Evolutionary conservation across 30 jellyfish, hydroid and myxozoan species (phyloP), one percentile per base, ranked within the genome.

Genomic region (Aurelia coerulea): DNA sequence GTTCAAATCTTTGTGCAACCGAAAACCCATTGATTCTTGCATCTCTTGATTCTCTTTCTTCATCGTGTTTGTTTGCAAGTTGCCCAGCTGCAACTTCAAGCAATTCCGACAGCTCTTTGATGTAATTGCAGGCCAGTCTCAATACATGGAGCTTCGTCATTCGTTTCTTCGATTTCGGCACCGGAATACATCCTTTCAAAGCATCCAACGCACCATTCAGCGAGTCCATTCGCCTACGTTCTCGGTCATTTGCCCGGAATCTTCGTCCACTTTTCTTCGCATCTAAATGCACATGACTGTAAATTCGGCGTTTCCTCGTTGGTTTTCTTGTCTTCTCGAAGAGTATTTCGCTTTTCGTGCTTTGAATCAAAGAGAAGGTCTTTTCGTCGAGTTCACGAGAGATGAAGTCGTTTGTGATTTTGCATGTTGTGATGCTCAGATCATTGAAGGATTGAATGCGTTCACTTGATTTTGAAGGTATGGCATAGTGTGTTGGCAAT

Each of bases 171-270:
- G 91, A 80, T 31, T 67, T 89, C 17, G 91, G 91, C 11, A 87
- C 49, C 2, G 98, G 98, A 16, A 92, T 92, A 65, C 98, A 92
- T 2, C 96, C 91, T 92, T 87, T 92, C 69, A 92, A 76, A 6
- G 96, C 92, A 18, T 92, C 94, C 46, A 92, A 62, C 3, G 98
- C 98, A 54, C 98, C 95, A 79, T 92, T 92, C 63, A 92, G 68
- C 59, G 98, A 92, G 59, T 87, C 90, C 98, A 92, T 92, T 49
- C 98, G 90, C 32, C 96, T 80, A 63, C 98, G 68, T 71, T 92
- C 98, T 13, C 98, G 92, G 70, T 92, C 98, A 37, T 92, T 92
- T 29, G 98, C 98, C 12, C 98, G 95, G 65, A 92, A 92, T n/a
- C 98, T 65, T 62, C 98, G 96, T n/a, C 81, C 88, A 60, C 98